Evolutionary conservation across 2,797 vertebrate genomes (phyloP).

Genomic region (Lerista edwardsae): DNA sequence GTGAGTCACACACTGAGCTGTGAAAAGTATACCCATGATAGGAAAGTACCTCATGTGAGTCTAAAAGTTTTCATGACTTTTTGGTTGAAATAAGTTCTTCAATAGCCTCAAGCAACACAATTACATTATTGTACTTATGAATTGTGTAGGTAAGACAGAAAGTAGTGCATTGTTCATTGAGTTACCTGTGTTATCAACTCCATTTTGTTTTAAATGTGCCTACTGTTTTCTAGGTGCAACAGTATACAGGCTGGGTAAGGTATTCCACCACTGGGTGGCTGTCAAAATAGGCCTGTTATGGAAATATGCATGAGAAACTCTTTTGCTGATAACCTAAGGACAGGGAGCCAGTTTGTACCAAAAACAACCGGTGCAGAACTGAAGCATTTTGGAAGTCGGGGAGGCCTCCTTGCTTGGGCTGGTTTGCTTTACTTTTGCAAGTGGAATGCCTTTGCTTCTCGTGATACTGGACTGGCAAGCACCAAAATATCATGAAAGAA

Average conservation of each 20-base stretch:
- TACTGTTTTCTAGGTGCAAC: not conserved
- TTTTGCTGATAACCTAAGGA: not conserved
- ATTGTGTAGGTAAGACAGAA: not conserved
- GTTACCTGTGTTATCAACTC: not conserved
- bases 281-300: not conserved
- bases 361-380: not conserved
- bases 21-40: not conserved
- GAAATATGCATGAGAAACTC: not conserved
- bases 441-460: conserved; percentile 22
- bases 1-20: not conserved
- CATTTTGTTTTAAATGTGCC: not conserved
- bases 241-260: not conserved
- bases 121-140: not conserved
- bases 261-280: not conserved
- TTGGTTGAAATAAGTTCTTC: not conserved
- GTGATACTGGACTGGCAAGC: conserved; percentile 32
- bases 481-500: conserved; percentile 10
- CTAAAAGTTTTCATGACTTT: not conserved
- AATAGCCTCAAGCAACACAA: not conserved
- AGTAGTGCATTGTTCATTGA: not conserved
- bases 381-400: no score
- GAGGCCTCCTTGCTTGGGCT: no score
- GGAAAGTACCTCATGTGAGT: not conserved
- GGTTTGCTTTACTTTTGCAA: not conserved
- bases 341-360: not conserved